Conservation (phyloP, 1,140 invertebrate genomes). For the Drosophila fuyamai region DNA sequence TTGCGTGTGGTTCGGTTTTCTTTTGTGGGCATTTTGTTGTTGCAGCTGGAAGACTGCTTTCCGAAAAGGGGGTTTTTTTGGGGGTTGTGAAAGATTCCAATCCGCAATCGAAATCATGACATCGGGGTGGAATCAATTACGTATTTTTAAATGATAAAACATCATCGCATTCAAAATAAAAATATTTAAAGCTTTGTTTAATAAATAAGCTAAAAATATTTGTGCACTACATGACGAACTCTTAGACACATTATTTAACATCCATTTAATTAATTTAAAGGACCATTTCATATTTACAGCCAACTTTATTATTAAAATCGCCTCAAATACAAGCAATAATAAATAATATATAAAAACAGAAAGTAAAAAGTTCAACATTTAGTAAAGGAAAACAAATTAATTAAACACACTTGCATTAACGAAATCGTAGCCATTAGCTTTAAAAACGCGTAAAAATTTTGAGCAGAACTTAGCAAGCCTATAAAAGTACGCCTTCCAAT, state of each 20-base stretch:
- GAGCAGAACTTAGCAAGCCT: conserved; percentile 59
- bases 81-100: not conserved
- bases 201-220: not conserved
- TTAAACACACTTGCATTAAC: conserved; percentile 31
- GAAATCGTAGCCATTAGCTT: conserved; percentile 69
- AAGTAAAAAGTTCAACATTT: conserved; percentile 42
- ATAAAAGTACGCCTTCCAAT: conserved; percentile 78
- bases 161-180: too few species aligned
- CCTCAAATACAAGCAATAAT: conserved; percentile 67
- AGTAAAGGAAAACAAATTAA: conserved; percentile 24
- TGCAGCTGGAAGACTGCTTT: conserved; percentile 18
- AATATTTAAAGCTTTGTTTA: too few species aligned
- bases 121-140: not conserved
- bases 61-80: conserved; percentile 7
- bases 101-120: conserved; percentile 2
- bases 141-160: too few species aligned
- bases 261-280: not conserved
- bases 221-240: conserved; percentile 4
- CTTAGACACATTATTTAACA: conserved; percentile 10
- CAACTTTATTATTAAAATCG: conserved; percentile 51
- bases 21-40: conserved; percentile 28
- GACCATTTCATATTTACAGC: conserved; percentile 47
- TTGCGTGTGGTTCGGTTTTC: conserved; percentile 39
- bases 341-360: conserved; percentile 19
- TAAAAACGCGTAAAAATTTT: conserved; percentile 61